phyloP scores from a whole-genome alignment of 2,113 vertebrate species.

The Corythoichthys haematopterus region DNA sequence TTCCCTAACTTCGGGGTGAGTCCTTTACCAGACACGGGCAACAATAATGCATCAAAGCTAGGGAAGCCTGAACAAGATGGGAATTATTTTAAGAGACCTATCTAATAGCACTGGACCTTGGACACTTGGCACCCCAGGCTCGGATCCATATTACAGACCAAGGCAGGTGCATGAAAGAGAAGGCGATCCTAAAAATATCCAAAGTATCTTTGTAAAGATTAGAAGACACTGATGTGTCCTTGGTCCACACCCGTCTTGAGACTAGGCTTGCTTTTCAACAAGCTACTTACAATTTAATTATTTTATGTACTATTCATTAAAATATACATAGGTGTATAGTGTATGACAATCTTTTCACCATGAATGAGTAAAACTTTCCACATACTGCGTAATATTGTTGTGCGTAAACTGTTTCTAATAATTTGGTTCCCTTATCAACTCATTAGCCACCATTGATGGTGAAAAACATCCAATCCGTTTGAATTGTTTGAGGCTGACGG shows the following conservation, averaged over 20 bases:
- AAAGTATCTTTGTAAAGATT: constrained; percentile 61
- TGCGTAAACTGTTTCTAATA: background rate
- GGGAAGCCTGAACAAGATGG: constrained; percentile 29
- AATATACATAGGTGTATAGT: background rate
- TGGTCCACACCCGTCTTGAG: constrained; percentile 1
- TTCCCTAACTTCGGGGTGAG: background rate
- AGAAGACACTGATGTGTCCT: constrained; percentile 51
- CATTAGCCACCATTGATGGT: too few relatives aligned
- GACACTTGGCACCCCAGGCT: constrained; percentile 68
- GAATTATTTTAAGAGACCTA: constrained; percentile 78
- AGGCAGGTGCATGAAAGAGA: constrained; percentile 81
- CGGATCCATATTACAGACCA: constrained; percentile 77
- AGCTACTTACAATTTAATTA: background rate
- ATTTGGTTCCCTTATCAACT: background rate
- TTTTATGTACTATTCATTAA: background rate
- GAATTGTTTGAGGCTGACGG: too few relatives aligned
- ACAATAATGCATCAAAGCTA: constrained; percentile 48
- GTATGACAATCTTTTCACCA: too few relatives aligned
- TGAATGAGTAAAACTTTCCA: background rate
- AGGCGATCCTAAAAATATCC: constrained; percentile 82
- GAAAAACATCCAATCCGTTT: too few relatives aligned
- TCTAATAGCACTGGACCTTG: constrained; percentile 71
- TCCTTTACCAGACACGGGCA: constrained; percentile 8
- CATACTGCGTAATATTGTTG: background rate
- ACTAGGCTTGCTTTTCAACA: background rate